Percentiles rank a stretch among this genome's conserved stretches.
phyloP scores from a whole-genome alignment of 2,113 vertebrate species.

The Amphiprion ocellaris region DNA sequence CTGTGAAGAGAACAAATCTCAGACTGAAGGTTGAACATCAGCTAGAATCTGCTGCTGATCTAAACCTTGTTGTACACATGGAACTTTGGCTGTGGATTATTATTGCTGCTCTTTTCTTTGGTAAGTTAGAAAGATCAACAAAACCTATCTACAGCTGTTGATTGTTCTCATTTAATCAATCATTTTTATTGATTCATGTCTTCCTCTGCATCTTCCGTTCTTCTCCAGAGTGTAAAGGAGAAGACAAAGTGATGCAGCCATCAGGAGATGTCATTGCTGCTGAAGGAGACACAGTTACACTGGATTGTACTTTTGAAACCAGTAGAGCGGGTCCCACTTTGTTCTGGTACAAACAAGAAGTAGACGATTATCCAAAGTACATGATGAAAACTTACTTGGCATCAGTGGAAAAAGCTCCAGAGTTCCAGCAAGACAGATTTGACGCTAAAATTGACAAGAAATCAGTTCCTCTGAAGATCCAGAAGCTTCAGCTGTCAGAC shows the following conservation, averaged over 20 bases:
- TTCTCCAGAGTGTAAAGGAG: slow-evolving; percentile 32
- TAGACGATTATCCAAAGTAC: not conserved
- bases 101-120: no score
- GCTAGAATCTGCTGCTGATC: no score
- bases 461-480: slow-evolving; percentile 19
- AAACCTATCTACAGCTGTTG: no score
- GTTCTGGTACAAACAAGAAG: slow-evolving; percentile 30
- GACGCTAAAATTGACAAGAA: not conserved
- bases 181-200: no score
- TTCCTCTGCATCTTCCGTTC: not conserved
- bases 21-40: not conserved
- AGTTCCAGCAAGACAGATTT: not conserved
- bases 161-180: no score
- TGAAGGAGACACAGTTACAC: slow-evolving; percentile 13
- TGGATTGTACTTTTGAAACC: no score
- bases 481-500: slow-evolving; percentile 4
- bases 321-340: not conserved
- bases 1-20: slow-evolving; percentile 30
- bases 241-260: not conserved
- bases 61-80: no score
- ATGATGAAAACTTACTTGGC: not conserved
- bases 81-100: no score
- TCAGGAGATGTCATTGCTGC: not conserved
- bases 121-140: no score
- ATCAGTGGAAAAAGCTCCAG: not conserved